Conservation (phyloP, 2,888 invertebrate genomes). For the Himalopsyche anomala region DNA sequence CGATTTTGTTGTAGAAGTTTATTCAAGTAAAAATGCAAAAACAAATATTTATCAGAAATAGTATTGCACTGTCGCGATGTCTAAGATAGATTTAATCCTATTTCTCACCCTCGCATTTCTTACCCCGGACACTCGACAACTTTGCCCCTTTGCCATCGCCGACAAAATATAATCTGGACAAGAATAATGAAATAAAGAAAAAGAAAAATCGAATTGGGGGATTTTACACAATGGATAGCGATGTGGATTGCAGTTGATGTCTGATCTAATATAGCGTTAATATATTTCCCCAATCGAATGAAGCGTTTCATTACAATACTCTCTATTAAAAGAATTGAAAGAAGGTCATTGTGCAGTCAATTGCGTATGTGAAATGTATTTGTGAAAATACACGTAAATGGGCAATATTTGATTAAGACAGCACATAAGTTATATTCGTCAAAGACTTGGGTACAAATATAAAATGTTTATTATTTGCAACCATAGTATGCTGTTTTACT, state of each 20-base stretch:
- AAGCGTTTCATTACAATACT: neutral
- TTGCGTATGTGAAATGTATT: too few relatives aligned
- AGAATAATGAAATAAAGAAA: neutral
- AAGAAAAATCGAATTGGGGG: neutral
- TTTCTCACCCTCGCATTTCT: conserved; percentile 20
- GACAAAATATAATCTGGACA: conserved; percentile 6
- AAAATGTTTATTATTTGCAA: too few relatives aligned
- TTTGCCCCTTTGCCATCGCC: conserved; percentile 7
- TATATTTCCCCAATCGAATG: neutral
- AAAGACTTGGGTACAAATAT: too few relatives aligned
- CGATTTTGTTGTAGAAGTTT: too few relatives aligned
- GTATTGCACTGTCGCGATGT: neutral
- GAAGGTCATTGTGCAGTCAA: neutral
- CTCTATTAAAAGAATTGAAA: neutral
- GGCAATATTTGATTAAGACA: too few relatives aligned
- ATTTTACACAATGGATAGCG: neutral
- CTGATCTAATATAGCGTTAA: neutral
- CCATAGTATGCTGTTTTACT: too few relatives aligned
- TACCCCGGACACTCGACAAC: neutral
- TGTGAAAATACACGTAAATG: too few relatives aligned
- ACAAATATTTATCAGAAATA: too few relatives aligned
- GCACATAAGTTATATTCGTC: too few relatives aligned
- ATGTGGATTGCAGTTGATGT: neutral
- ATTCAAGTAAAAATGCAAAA: too few relatives aligned
- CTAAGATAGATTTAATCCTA: neutral